Conservation (phyloP, 2,113 vertebrate genomes). For the Otis tarda region DNA sequence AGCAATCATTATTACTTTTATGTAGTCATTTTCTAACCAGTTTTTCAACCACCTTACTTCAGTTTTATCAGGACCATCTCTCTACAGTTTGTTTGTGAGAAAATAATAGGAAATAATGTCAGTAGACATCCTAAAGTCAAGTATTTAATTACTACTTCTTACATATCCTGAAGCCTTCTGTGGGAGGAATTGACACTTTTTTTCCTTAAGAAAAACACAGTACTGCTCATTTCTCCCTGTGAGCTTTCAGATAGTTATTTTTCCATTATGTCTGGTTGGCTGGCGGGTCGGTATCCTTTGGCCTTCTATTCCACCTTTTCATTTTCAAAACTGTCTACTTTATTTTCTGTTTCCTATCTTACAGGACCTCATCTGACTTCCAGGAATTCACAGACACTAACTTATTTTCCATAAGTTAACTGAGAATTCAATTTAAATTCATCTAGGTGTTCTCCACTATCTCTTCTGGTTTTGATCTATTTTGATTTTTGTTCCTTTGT, state of each 20-base stretch:
- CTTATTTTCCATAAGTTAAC: neutral
- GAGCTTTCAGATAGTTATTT: neutral
- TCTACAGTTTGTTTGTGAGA: neutral
- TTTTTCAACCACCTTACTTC: neutral
- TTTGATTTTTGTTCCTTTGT: neutral
- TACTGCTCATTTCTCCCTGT: neutral
- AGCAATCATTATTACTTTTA: neutral
- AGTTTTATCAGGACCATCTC: neutral
- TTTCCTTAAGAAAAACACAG: neutral
- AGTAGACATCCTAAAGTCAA: neutral
- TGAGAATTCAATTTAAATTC: neutral
- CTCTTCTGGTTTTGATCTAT: neutral
- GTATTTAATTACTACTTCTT: neutral
- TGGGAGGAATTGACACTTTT: neutral
- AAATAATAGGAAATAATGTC: neutral
- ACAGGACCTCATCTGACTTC: neutral
- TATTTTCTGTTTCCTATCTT: neutral
- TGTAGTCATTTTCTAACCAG: neutral
- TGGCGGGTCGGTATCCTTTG: neutral
- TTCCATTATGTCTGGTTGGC: neutral
- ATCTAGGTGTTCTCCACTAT: neutral
- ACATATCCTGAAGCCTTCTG: neutral
- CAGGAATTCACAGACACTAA: neutral
- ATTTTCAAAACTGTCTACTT: neutral
- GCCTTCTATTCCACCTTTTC: neutral